Evolutionary conservation across 2,888 invertebrate species (phyloP), one percentile per base, ranked within the genome.

Genomic region (Lampropteryx suffumata): DNA sequence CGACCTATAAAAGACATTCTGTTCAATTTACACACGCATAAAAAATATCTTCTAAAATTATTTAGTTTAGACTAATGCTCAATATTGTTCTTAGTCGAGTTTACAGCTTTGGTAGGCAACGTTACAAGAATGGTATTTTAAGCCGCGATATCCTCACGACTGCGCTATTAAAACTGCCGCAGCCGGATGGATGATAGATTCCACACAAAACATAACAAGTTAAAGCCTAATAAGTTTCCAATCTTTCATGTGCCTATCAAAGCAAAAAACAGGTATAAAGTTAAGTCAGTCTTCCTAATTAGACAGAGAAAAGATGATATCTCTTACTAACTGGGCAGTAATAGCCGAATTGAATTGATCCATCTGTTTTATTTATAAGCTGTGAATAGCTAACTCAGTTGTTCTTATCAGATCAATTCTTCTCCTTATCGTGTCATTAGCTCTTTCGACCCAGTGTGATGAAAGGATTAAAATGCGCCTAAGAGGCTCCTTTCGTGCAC

Each of bases 1-100:
- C 72, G 73, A 77, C 74, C 70, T 71, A 74, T 77, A 79, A 72
- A 79, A 82, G 78, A 84, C 79, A 83, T 78, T 73, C 70, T 69
- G 66, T 71, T 73, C 72, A 71, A 75, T 76, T 80, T 80, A 76
- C 68, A 76, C 62, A 78, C 78, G 56, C 27, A 35, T 34, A 44
- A 76, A 80, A 58, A 79, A 85, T 76, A 77, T 66, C 66, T 65
- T 73, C 63, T 55, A 46, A 49, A 40, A 45, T 17, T 67, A 64
- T 41, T 70, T 69, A 59, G n/a, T 47, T 62, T 67, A 73, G 48
- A 61, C 44, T 65, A 78, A 68, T 74, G 82, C 84, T 82, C 82
- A 77, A 79, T 73, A 76, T 76, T 71, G 62, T 63, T 69, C 58
- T 58, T 61, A 42, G 39, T 34, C 13, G n/a, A 49, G 30, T 46